A percentile compares a stretch with the other conserved stretches of the same genome.
phyloP scores from a whole-genome alignment of 1,140 invertebrate species.

The Drosophila pseudoobscura region DNA sequence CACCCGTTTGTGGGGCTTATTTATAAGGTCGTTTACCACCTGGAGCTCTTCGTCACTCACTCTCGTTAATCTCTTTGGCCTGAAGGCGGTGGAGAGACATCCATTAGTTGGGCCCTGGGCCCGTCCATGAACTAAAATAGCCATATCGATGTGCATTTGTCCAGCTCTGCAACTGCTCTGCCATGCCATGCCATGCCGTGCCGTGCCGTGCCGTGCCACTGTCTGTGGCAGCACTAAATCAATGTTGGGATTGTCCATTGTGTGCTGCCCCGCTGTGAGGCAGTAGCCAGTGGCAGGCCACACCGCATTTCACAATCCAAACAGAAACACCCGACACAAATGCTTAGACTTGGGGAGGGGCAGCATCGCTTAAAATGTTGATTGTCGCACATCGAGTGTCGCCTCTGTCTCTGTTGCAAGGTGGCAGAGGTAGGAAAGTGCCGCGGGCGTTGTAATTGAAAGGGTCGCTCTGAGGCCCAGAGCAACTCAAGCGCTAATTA shows the following conservation, averaged over 20 bases:
- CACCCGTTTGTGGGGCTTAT: neutral
- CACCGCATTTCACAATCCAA: conserved; percentile 31
- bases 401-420: conserved; percentile 4
- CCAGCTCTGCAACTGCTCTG: neutral
- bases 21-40: conserved; percentile 7
- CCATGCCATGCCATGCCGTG: neutral
- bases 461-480: conserved; percentile 1
- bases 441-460: conserved; percentile 3
- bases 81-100: conserved; percentile 7
- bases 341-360: conserved; percentile 7
- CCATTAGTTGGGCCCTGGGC: neutral
- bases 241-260: conserved; percentile 27
- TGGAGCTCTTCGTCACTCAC: neutral
- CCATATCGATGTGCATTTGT: conserved; percentile 46
- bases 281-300: conserved; percentile 4
- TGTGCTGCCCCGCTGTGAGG: neutral
- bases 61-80: conserved; percentile 4
- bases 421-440: no score
- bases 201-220: conserved; percentile 3
- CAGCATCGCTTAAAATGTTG: conserved; percentile 46
- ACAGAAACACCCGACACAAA: conserved; percentile 34
- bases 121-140: conserved; percentile 26
- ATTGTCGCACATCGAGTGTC: conserved; percentile 13
- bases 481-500: conserved; percentile 11
- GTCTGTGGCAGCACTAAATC: conserved; percentile 32